Percentiles rank a stretch among this genome's conserved stretches.
These are phyloP conservation scores for Drosophila santomea DNA, from an alignment of 1,140 invertebrate species.

Conservation along the genomic window DNA sequence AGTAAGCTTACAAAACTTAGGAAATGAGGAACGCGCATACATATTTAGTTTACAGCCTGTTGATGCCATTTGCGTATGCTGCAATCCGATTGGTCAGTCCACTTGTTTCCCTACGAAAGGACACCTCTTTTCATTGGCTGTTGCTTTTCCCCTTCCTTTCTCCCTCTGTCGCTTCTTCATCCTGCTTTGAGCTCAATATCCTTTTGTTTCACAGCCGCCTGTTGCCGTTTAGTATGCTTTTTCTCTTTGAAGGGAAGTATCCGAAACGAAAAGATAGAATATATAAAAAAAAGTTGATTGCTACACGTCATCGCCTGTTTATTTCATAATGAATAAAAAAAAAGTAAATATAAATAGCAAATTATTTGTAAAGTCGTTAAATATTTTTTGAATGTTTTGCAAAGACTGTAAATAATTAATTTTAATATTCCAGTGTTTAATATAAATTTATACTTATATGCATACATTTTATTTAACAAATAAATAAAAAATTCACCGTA, in stretches of 20 bases:
- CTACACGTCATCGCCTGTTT: no score
- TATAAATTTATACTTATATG: no score
- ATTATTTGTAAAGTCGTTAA: neutral
- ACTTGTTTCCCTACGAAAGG: conserved; percentile 21
- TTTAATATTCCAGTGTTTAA: neutral
- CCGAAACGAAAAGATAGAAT: neutral
- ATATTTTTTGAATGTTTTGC: no score
- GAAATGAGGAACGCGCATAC: neutral
- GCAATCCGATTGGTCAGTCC: conserved; percentile 48
- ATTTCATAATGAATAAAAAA: no score
- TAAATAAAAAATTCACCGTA: neutral
- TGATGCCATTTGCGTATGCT: conserved; percentile 56
- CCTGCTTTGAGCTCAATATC: conserved; percentile 13
- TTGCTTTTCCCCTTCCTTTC: conserved; percentile 2
- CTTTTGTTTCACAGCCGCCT: conserved; percentile 42
- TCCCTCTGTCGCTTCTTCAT: neutral
- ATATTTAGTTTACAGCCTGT: conserved; percentile 42
- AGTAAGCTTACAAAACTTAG: conserved; percentile 3
- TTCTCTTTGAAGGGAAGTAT: neutral
- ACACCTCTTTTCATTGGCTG: conserved; percentile 54
- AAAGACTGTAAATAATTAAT: no score
- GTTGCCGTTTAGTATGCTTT: conserved; percentile 52
- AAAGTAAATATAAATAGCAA: no score
- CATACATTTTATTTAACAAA: no score
- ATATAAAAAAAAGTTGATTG: neutral